A percentile compares a stretch with the other conserved stretches of the same genome.
These are phyloP conservation scores for Sphenopsis melanotis DNA, from an alignment of 2,797 vertebrate species.

Conservation along the genomic window DNA sequence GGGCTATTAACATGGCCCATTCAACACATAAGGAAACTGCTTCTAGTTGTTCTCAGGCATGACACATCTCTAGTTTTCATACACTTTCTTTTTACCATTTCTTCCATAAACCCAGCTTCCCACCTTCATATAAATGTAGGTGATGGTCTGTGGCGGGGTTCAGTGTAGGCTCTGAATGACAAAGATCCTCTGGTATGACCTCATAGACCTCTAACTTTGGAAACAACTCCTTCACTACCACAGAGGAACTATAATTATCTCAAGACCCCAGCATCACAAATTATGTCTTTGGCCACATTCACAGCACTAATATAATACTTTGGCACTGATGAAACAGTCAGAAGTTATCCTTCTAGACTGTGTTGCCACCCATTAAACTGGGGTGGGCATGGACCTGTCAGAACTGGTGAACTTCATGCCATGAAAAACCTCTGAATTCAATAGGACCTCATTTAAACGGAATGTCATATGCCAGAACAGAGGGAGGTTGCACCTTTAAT, in stretches of 20 bases:
- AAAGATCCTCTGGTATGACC: not conserved
- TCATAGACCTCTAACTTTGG: not conserved
- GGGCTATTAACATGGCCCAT: not conserved
- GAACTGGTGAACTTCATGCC: not conserved
- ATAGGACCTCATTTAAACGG: not conserved
- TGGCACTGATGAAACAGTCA: not conserved
- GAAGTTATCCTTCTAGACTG: not conserved
- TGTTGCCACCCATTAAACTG: not conserved
- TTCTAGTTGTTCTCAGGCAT: not conserved
- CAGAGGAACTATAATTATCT: not conserved
- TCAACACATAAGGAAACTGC: not conserved
- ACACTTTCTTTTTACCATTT: not conserved
- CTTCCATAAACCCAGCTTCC: not conserved
- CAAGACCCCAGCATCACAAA: not conserved
- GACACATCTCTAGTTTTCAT: not conserved
- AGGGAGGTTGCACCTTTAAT: conserved; percentile 31
- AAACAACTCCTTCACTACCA: not conserved
- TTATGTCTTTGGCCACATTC: not conserved
- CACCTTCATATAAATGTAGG: not conserved
- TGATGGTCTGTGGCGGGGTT: not conserved
- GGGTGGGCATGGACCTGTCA: not conserved
- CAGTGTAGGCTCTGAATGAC: not conserved
- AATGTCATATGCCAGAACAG: conserved; percentile 14
- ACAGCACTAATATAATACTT: not conserved
- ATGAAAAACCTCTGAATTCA: not conserved